Evolutionary conservation across 2,113 vertebrate genomes (phyloP).

Genomic region (Cochlearius cochlearius): DNA sequence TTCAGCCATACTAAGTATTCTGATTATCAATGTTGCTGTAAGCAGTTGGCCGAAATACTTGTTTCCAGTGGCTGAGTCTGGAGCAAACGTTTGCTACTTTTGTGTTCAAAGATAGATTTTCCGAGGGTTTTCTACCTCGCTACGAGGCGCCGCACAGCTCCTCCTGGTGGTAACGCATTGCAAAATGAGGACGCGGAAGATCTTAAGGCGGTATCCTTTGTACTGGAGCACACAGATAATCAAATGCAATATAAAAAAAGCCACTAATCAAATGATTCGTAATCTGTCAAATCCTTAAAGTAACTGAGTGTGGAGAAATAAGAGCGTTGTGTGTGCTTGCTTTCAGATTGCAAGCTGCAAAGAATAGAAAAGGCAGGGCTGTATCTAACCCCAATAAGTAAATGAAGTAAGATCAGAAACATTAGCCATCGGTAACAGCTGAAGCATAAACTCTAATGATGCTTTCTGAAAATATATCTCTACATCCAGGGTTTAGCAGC

Average conservation of each 20-base stretch:
- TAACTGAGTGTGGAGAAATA: neutral
- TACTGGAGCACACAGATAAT: neutral
- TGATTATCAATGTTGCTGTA: neutral
- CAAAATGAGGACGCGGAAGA: neutral
- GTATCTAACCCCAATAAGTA: neutral
- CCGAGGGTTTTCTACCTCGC: accelerated
- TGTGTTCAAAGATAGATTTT: neutral
- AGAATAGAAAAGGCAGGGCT: neutral
- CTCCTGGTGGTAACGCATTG: neutral
- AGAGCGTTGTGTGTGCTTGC: neutral
- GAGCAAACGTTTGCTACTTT: neutral
- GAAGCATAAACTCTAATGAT: neutral
- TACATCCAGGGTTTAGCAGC: neutral
- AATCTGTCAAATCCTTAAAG: neutral
- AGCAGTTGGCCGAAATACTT: neutral
- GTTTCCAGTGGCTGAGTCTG: neutral
- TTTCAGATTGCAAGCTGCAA: neutral
- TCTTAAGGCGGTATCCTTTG: accelerated
- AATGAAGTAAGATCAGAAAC: neutral
- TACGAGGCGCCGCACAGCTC: neutral
- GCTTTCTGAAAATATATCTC: neutral
- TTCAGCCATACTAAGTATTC: neutral
- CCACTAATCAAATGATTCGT: neutral
- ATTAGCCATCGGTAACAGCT: accelerated
- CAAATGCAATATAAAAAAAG: neutral